Conservation (phyloP, 2,797 vertebrate species). For the Podarcis siculus region DNA sequence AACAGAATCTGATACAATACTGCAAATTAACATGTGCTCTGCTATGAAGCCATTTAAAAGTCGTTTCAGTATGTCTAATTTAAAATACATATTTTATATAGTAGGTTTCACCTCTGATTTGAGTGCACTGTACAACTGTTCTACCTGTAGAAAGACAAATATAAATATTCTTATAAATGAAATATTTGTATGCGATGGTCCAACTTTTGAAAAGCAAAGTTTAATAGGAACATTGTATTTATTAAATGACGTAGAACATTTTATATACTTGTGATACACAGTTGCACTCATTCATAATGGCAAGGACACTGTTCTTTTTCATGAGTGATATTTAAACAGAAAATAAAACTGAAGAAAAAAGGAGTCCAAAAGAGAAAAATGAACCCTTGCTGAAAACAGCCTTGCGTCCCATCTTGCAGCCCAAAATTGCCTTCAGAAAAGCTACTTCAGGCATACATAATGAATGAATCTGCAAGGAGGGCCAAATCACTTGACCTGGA, state of each 20-base stretch:
- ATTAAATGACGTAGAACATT: constrained; percentile 48
- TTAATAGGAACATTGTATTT: background rate
- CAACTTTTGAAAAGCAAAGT: background rate
- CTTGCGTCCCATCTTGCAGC: constrained; percentile 64
- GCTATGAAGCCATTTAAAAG: constrained; percentile 58
- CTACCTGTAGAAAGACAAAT: constrained; percentile 17
- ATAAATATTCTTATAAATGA: constrained; percentile 11
- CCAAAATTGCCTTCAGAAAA: constrained; percentile 67
- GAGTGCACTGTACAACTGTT: constrained; percentile 17
- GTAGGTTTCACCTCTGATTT: background rate
- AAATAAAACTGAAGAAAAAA: constrained; percentile 57
- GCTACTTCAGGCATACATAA: constrained; percentile 61
- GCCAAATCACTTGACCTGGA: constrained; percentile 70
- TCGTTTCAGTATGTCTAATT: constrained; percentile 43
- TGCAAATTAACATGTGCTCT: constrained; percentile 47
- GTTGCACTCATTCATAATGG: background rate
- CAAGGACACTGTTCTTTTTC: constrained; percentile 24
- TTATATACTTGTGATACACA: constrained; percentile 34
- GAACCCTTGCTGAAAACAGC: constrained; percentile 41
- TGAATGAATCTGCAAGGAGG: constrained; percentile 66
- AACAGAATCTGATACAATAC: constrained; percentile 37
- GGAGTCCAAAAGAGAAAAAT: background rate
- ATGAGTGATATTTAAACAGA: constrained; percentile 27
- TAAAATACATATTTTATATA: constrained; percentile 61
- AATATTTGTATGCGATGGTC: background rate